Percentiles rank a stretch among this genome's conserved stretches.
phyloP scores from a whole-genome alignment of 2,888 invertebrate species.

The Xestia rhomboidea region DNA sequence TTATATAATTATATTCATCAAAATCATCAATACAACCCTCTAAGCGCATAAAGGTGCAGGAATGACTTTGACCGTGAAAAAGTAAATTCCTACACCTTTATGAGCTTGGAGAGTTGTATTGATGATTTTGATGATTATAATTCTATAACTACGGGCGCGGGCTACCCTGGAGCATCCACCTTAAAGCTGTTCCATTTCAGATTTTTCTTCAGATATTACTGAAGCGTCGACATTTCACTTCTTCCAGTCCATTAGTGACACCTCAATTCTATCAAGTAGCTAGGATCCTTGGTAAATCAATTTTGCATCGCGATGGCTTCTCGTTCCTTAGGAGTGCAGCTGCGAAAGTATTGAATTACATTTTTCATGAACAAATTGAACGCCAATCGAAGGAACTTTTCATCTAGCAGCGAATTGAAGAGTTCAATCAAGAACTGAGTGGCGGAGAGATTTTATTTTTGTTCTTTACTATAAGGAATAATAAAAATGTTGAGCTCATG shows the following conservation, averaged over 20 bases:
- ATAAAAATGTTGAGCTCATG: background rate
- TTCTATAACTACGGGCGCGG: too few relatives aligned
- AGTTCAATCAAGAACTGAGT: conserved; percentile 26
- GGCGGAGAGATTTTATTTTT: conserved; percentile 4
- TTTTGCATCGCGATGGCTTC: conserved; percentile 71
- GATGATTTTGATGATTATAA: too few relatives aligned
- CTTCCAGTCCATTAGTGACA: conserved; percentile 75
- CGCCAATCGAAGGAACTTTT: conserved; percentile 51
- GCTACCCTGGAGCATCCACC: too few relatives aligned
- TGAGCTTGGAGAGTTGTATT: too few relatives aligned
- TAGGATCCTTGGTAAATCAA: conserved; percentile 77
- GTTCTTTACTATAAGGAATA: background rate
- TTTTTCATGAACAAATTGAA: conserved; percentile 73
- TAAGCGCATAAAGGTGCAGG: too few relatives aligned
- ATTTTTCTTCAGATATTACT: conserved; percentile 57
- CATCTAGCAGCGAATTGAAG: conserved; percentile 26
- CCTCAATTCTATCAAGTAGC: conserved; percentile 70
- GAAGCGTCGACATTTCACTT: conserved; percentile 59
- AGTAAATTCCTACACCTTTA: too few relatives aligned
- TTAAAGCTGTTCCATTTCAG: conserved; percentile 42
- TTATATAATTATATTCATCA: too few relatives aligned
- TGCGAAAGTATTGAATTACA: conserved; percentile 70
- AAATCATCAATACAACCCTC: too few relatives aligned
- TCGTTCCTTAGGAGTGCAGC: conserved; percentile 63
- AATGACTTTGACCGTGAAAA: too few relatives aligned